Conservation (phyloP, 1,140 invertebrate genomes). For the Neuroterus valhalla region DNA sequence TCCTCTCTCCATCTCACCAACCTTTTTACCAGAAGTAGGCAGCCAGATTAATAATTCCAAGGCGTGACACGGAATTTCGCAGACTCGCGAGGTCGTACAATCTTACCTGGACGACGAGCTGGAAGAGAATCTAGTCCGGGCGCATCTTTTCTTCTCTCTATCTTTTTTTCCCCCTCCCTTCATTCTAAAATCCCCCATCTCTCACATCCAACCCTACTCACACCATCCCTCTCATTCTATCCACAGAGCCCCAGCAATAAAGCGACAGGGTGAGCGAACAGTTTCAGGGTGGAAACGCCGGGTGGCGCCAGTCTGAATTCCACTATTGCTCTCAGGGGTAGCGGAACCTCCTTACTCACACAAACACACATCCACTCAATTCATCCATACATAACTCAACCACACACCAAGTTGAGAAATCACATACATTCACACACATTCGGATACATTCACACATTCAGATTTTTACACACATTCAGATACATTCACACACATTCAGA, state of each 20-base stretch:
- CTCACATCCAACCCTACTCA: background rate
- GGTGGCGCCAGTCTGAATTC: slow-evolving; percentile 64
- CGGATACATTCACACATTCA: no score
- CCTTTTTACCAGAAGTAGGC: background rate
- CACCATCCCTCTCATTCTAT: no score
- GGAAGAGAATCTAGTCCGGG: slow-evolving; percentile 18
- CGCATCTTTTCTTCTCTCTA: background rate
- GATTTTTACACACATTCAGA: no score
- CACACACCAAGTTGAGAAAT: no score
- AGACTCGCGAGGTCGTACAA: slow-evolving; percentile 24
- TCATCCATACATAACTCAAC: no score
- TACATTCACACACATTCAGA: no score
- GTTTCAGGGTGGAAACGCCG: slow-evolving; percentile 56
- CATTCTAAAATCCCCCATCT: background rate
- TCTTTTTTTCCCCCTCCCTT: background rate
- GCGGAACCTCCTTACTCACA: background rate
- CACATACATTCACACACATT: no score
- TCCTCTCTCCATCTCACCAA: background rate
- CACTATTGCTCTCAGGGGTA: background rate
- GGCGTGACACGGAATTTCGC: slow-evolving; percentile 26
- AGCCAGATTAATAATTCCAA: slow-evolving; percentile 29
- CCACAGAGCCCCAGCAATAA: no score
- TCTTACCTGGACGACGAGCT: slow-evolving; percentile 14
- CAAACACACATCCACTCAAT: background rate
- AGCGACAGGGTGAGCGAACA: slow-evolving; percentile 48